phyloP scores from a whole-genome alignment of 2,113 vertebrate genomes.

The Hoplias malabaricus region DNA sequence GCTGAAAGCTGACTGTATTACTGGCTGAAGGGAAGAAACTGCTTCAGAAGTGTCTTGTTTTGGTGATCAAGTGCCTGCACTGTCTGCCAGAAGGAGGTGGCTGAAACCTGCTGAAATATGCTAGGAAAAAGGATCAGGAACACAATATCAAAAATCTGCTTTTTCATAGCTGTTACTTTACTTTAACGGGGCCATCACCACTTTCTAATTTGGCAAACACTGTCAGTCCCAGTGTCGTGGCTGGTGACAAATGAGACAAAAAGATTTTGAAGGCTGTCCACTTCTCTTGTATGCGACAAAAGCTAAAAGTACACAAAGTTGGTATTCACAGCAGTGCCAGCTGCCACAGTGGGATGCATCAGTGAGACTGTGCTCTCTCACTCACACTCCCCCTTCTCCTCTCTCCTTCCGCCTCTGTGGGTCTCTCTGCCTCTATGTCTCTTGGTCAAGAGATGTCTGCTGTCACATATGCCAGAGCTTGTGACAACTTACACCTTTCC shows the following conservation, averaged over 20 bases:
- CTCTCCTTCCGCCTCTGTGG: background rate
- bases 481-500: slow-evolving; percentile 24
- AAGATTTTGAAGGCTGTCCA: slow-evolving; percentile 6
- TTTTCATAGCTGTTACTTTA: slow-evolving; percentile 12
- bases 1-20: background rate
- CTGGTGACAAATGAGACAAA: slow-evolving; percentile 24
- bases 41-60: background rate
- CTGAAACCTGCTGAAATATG: too few relatives aligned
- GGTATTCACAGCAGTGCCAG: background rate
- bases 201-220: background rate
- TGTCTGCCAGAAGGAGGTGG: background rate
- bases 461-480: slow-evolving; percentile 16
- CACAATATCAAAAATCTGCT: slow-evolving; percentile 1
- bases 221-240: background rate
- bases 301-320: slow-evolving; percentile 6
- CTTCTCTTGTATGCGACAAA: background rate
- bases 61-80: background rate
- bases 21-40: background rate
- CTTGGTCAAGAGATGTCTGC: slow-evolving; percentile 1
- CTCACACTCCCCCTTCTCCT: background rate
- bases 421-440: background rate
- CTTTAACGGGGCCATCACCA: background rate
- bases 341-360: slow-evolving; percentile 16
- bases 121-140: too few relatives aligned
- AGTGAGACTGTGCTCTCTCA: background rate